Evolutionary conservation across 2,113 vertebrate species (phyloP).

Genomic region (Cyrtonyx montezumae): DNA sequence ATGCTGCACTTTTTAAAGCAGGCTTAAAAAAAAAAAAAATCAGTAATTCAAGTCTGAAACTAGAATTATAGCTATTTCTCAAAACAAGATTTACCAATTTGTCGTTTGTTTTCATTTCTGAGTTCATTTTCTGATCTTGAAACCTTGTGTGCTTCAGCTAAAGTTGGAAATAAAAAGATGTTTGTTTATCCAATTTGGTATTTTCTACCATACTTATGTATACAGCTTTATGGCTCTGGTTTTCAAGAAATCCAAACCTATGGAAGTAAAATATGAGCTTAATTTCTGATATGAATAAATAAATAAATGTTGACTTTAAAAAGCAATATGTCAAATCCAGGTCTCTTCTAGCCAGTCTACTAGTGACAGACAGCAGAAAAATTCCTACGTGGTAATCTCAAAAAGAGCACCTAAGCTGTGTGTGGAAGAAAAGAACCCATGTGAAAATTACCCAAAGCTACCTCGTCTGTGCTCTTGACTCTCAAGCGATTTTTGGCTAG

Average conservation of each 20-base stretch:
- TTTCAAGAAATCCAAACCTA: neutral
- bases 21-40: neutral
- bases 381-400: neutral
- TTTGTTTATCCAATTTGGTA: slow-evolving; percentile 54
- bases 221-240: neutral
- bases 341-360: neutral
- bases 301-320: neutral
- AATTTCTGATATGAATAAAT: neutral
- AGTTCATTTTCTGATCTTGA: slow-evolving; percentile 86
- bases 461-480: slow-evolving; percentile 89
- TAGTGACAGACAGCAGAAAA: neutral
- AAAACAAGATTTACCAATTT: slow-evolving; percentile 81
- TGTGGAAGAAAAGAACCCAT: neutral
- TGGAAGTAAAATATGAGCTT: neutral
- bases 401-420: neutral
- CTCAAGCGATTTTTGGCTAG: slow-evolving; percentile 88
- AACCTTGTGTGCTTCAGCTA: slow-evolving; percentile 87
- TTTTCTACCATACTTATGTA: slow-evolving; percentile 20
- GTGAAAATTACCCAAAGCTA: slow-evolving; percentile 62
- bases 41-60: slow-evolving; percentile 4
- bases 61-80: slow-evolving; percentile 25
- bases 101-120: slow-evolving; percentile 88
- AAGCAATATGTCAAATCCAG: neutral
- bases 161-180: slow-evolving; percentile 66
- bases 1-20: neutral